Conservation (phyloP, 1,140 invertebrate genomes). For the fruit fly (Drosophila melanogaster) region DNA sequence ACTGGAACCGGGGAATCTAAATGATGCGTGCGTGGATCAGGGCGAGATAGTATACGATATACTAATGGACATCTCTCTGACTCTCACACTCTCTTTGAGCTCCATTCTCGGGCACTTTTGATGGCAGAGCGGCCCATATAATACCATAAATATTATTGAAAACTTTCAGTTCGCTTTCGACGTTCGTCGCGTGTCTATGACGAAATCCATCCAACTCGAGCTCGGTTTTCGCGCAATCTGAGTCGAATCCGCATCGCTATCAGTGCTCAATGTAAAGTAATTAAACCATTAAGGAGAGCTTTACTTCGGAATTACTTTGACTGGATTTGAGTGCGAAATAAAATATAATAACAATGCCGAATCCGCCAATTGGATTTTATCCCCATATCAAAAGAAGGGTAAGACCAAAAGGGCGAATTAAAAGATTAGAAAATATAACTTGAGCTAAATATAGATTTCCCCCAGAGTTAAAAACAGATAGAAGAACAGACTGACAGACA, state of each 20-base stretch:
- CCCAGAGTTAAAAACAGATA: neutral
- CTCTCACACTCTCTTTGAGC: conserved; percentile 9
- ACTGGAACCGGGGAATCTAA: conserved; percentile 26
- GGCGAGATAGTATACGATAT: conserved; percentile 8
- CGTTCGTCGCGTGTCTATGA: conserved; percentile 57
- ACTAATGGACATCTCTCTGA: conserved; percentile 11
- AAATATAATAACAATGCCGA: conserved; percentile 53
- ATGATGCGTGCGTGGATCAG: conserved; percentile 30
- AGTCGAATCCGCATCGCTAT: conserved; percentile 19
- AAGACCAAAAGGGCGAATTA: conserved; percentile 18
- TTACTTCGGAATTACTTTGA: neutral
- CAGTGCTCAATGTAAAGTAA: conserved; percentile 20
- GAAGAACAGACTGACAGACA: neutral
- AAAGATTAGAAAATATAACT: neutral
- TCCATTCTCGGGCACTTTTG: conserved; percentile 23
- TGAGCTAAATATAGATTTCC: neutral
- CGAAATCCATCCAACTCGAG: conserved; percentile 9
- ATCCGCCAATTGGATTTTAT: conserved; percentile 74
- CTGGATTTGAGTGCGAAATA: neutral
- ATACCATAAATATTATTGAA: conserved; percentile 72
- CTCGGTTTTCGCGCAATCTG: neutral
- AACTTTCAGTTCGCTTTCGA: conserved; percentile 75
- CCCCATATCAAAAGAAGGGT: conserved; percentile 73
- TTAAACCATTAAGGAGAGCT: neutral
- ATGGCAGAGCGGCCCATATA: conserved; percentile 53